These are phyloP conservation scores for Epirrhoe tristata DNA, from an alignment of 2,888 invertebrate genomes.

Conservation along the genomic window DNA sequence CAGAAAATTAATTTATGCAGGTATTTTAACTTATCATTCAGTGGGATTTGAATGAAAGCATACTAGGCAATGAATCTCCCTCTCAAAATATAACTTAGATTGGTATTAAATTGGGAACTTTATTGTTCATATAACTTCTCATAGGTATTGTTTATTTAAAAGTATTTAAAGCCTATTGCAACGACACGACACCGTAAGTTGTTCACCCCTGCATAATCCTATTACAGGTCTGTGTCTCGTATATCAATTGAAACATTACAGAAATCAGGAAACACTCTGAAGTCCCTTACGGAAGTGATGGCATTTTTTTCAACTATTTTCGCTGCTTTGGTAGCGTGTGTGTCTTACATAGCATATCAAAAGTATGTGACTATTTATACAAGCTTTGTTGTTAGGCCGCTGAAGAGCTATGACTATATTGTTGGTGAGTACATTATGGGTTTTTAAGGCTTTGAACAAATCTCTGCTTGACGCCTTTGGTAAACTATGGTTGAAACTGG, in stretches of 20 bases:
- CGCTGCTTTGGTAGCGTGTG: conserved; percentile 59
- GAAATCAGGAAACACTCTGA: conserved; percentile 47
- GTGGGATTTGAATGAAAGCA: too few relatives aligned
- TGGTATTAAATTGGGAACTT: too few relatives aligned
- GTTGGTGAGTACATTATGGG: conserved; percentile 64
- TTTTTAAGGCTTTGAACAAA: too few relatives aligned
- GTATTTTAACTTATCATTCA: too few relatives aligned
- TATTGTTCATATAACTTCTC: too few relatives aligned
- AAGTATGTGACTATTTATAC: conserved; percentile 64
- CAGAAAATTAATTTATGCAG: too few relatives aligned
- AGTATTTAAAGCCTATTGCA: background rate
- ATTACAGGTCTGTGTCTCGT: conserved; percentile 57
- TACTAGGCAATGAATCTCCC: too few relatives aligned
- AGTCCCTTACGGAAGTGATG: conserved; percentile 49
- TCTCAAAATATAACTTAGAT: too few relatives aligned
- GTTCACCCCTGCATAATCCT: conserved; percentile 69
- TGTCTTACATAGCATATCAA: conserved; percentile 72
- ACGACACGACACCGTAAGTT: conserved; percentile 46
- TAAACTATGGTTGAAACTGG: too few relatives aligned
- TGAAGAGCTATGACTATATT: conserved; percentile 76
- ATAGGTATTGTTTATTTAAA: background rate
- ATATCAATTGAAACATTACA: conserved; percentile 56
- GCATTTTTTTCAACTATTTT: conserved; percentile 64
- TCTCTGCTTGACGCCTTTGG: too few relatives aligned
- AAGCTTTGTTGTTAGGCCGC: conserved; percentile 67